Percentiles rank a stretch among this genome's conserved stretches.
phyloP scores from a whole-genome alignment of 2,113 vertebrate genomes.

The Diadophis punctatus region DNA sequence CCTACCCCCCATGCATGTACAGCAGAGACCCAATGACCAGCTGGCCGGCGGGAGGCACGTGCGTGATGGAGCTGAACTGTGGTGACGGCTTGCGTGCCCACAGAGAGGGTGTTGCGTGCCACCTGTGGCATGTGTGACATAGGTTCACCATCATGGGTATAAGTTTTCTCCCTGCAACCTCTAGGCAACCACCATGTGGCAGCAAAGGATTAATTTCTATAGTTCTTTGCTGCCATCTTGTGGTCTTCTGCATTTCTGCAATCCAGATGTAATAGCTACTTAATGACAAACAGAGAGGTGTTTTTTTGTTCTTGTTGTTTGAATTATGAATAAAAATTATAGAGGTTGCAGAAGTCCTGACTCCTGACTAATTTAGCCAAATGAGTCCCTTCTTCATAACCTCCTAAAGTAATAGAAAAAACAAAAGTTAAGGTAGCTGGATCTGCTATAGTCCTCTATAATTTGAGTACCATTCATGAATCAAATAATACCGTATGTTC shows the following conservation, averaged over 20 bases:
- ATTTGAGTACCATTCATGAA: neutral
- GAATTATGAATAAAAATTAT: neutral
- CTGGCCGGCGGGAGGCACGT: too few relatives aligned
- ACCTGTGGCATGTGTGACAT: too few relatives aligned
- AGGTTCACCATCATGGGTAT: too few relatives aligned
- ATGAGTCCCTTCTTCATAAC: too few relatives aligned
- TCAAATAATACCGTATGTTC: neutral
- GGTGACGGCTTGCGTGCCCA: too few relatives aligned
- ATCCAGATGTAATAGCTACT: neutral
- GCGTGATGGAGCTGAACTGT: too few relatives aligned
- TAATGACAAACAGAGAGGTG: neutral
- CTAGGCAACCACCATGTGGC: neutral
- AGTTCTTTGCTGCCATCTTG: neutral
- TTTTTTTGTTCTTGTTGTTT: neutral
- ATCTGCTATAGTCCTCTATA: neutral
- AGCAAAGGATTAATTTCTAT: neutral
- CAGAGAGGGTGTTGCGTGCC: too few relatives aligned
- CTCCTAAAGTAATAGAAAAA: neutral
- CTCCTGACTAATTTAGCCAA: neutral
- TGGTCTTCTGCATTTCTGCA: neutral
- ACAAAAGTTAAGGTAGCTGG: neutral
- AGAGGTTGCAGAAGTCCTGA: neutral
- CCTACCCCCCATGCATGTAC: too few relatives aligned
- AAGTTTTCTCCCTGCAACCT: neutral
- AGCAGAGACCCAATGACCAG: too few relatives aligned